phyloP scores from a whole-genome alignment of 2,113 vertebrate genomes.

The Vireo altiloquus region DNA sequence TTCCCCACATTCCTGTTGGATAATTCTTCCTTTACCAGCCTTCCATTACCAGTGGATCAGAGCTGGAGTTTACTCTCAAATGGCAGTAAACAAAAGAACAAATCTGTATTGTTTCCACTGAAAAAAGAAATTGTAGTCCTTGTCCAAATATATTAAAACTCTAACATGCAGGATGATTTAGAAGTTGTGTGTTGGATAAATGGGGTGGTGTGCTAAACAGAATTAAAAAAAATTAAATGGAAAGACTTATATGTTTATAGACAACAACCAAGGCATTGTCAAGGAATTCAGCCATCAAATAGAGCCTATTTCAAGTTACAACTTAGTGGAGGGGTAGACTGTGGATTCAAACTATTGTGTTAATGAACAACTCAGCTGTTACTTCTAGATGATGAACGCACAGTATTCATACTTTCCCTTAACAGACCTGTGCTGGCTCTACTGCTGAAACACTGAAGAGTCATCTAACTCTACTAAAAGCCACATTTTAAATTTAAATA shows the following conservation, averaged over 20 bases:
- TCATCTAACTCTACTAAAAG: background rate
- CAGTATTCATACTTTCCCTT: background rate
- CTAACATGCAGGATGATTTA: background rate
- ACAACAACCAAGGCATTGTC: background rate
- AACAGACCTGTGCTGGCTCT: background rate
- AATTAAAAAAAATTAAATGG: background rate
- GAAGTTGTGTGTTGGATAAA: background rate
- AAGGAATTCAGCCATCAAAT: background rate
- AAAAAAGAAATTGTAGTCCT: slow-evolving; percentile 11
- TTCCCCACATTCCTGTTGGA: slow-evolving; percentile 26
- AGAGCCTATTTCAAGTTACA: background rate
- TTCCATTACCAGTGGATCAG: slow-evolving; percentile 30
- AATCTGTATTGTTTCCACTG: slow-evolving; percentile 9
- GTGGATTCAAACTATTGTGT: background rate
- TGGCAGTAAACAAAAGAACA: slow-evolving; percentile 46
- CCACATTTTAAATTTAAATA: background rate
- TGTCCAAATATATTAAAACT: slow-evolving; percentile 12
- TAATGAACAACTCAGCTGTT: slow-evolving; percentile 16
- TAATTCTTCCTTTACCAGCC: slow-evolving; percentile 29
- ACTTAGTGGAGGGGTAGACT: background rate
- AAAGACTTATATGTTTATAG: slow-evolving; percentile 6
- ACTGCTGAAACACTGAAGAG: background rate
- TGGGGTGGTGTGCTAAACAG: background rate
- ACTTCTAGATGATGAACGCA: background rate
- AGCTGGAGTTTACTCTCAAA: slow-evolving; percentile 12